Percentiles rank a stretch among this genome's conserved stretches.
Conservation (phyloP, 2,113 vertebrate species). For the Saguinus midas region DNA sequence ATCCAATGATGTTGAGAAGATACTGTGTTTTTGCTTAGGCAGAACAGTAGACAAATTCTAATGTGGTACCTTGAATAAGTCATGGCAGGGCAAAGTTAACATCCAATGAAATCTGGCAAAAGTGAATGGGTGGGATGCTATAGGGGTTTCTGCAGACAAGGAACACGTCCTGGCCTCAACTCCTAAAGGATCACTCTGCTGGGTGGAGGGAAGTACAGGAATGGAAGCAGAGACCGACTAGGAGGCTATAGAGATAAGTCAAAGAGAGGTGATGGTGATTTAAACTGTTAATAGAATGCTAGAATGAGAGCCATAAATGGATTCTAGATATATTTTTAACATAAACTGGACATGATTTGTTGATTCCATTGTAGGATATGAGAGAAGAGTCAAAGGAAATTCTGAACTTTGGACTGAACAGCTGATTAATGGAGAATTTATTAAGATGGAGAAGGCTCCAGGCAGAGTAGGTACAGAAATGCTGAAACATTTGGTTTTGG, state of each 20-base stretch:
- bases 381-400: not conserved
- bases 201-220: not conserved
- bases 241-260: not conserved
- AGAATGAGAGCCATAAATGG: not conserved
- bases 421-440: not conserved
- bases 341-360: not conserved
- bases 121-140: not conserved
- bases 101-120: not conserved
- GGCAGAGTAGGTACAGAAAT: not conserved
- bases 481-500: not conserved
- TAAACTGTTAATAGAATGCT: not conserved
- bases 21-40: not conserved
- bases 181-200: not conserved
- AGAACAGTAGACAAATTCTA: conserved; percentile 26
- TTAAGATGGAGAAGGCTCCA: not conserved
- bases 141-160: not conserved
- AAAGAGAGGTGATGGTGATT: not conserved
- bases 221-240: not conserved
- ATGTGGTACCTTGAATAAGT: not conserved
- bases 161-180: not conserved
- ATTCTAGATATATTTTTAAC: not conserved
- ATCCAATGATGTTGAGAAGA: not conserved
- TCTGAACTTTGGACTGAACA: not conserved
- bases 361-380: not conserved
- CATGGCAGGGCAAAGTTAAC: not conserved